Conservation (phyloP, 2,888 invertebrate genomes). For the Petrolisthes cinctipes region DNA sequence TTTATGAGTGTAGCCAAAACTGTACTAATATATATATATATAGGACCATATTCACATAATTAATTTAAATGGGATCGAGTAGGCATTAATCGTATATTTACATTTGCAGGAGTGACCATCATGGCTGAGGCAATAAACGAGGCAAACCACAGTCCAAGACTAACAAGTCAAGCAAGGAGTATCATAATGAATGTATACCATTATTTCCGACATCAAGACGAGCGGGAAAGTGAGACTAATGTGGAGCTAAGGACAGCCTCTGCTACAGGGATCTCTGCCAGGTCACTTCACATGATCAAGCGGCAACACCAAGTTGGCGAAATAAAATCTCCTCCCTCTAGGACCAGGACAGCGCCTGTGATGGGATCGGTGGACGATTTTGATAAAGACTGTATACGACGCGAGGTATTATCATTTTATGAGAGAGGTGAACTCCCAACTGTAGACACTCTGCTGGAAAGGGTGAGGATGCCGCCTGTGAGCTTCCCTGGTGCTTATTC, state of each 20-base stretch:
- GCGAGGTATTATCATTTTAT: not conserved
- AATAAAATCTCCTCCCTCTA: not conserved
- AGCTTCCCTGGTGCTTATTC: constrained; percentile 4
- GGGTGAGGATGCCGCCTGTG: not conserved
- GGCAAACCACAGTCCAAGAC: not conserved
- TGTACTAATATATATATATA: too few relatives aligned
- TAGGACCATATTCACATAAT: too few relatives aligned
- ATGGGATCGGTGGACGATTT: not conserved
- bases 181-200: constrained; percentile 15
- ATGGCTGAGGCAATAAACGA: not conserved
- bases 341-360: not conserved
- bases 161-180: constrained; percentile 14
- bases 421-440: not conserved
- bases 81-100: not conserved
- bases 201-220: not conserved
- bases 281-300: not conserved
- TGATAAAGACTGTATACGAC: not conserved
- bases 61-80: too few relatives aligned
- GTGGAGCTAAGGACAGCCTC: not conserved
- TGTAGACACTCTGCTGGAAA: not conserved
- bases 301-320: not conserved
- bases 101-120: not conserved
- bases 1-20: too few relatives aligned
- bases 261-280: not conserved
- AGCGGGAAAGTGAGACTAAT: not conserved